A percentile compares a stretch with the other conserved stretches of the same genome.
These are phyloP conservation scores for Drosophila dives DNA, from an alignment of 2,888 invertebrate genomes.

Conservation along the genomic window DNA sequence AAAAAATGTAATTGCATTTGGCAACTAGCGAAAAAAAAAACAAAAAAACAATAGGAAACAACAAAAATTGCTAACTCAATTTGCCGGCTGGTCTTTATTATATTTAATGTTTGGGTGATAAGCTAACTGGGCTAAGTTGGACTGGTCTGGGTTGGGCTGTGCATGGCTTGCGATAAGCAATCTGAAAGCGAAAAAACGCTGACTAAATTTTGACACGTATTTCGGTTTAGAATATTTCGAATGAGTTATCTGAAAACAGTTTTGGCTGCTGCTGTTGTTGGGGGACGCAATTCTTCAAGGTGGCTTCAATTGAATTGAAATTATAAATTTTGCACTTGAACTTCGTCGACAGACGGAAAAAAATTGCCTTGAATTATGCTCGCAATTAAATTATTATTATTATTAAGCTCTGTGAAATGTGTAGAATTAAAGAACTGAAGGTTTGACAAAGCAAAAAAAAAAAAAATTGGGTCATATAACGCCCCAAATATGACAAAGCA, in stretches of 20 bases:
- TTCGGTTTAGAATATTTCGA: constrained; percentile 36
- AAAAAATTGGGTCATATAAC: constrained; percentile 68
- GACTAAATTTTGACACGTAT: constrained; percentile 49
- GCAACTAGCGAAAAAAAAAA: neutral
- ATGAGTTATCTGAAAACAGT: constrained; percentile 48
- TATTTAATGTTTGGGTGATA: constrained; percentile 30
- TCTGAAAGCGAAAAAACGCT: constrained; percentile 20
- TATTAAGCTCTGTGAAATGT: constrained; percentile 47
- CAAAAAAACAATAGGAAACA: neutral
- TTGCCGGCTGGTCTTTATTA: constrained; percentile 17
- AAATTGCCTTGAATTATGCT: constrained; percentile 30
- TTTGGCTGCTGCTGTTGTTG: neutral
- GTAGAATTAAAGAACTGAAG: constrained; percentile 30
- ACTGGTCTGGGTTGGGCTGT: neutral
- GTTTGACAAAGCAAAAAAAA: constrained; percentile 30
- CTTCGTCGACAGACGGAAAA: constrained; percentile 24
- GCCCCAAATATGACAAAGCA: constrained; percentile 21
- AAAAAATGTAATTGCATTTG: constrained; percentile 21
- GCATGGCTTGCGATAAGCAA: constrained; percentile 45
- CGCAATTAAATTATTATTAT: constrained; percentile 27
- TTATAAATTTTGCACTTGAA: constrained; percentile 39
- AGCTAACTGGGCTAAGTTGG: constrained; percentile 18
- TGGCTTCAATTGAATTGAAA: constrained; percentile 36
- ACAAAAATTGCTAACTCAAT: neutral
- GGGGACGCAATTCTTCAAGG: constrained; percentile 22